phyloP scores from a whole-genome alignment of 2,113 vertebrate species.

The Phyllopteryx taeniolatus region DNA sequence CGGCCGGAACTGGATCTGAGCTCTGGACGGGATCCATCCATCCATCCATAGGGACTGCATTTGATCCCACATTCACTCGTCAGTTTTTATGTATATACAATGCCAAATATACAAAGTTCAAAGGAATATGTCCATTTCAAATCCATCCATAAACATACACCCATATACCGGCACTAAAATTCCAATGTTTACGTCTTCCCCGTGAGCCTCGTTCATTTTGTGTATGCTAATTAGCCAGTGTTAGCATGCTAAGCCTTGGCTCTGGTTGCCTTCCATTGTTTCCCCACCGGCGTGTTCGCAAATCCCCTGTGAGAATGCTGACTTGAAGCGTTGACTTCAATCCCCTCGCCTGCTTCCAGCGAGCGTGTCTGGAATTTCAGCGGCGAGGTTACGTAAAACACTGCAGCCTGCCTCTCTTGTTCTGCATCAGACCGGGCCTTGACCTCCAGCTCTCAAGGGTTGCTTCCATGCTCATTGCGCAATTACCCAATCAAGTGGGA shows the following conservation, averaged over 20 bases:
- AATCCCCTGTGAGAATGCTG: background rate
- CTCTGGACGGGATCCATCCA: too few relatives aligned
- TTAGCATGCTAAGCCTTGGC: too few relatives aligned
- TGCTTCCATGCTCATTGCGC: constrained; percentile 53
- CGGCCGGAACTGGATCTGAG: too few relatives aligned
- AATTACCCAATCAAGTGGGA: constrained; percentile 56
- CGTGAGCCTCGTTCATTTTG: too few relatives aligned
- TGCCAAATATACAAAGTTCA: background rate
- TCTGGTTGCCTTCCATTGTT: background rate
- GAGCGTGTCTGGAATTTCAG: background rate
- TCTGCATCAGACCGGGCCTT: constrained; percentile 30
- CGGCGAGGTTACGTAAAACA: constrained; percentile 43
- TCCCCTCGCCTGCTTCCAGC: background rate
- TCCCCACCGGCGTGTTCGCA: background rate
- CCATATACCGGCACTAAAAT: too few relatives aligned
- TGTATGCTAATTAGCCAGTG: too few relatives aligned
- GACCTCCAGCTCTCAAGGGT: constrained; percentile 43
- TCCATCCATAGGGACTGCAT: too few relatives aligned
- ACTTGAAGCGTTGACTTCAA: background rate
- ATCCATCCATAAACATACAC: too few relatives aligned
- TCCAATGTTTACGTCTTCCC: too few relatives aligned
- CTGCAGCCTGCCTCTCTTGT: constrained; percentile 36
- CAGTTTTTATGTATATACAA: background rate
- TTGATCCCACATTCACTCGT: too few relatives aligned
- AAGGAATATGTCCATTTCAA: too few relatives aligned